Conservation (phyloP, 2,888 invertebrate genomes). For the Phytoseiulus persimilis region DNA sequence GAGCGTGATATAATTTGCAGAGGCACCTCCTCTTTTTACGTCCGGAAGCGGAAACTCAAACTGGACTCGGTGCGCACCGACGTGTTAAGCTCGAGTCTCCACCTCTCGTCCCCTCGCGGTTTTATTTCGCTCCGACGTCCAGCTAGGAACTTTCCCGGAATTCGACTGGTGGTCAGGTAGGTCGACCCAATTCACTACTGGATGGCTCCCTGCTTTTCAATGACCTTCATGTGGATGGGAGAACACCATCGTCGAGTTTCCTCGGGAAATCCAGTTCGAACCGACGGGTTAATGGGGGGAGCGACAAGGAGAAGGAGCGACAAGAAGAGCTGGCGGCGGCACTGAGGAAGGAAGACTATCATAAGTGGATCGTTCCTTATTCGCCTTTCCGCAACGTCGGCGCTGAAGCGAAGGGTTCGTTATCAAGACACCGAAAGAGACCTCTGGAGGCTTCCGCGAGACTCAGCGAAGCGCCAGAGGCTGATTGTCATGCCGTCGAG, state of each 20-base stretch:
- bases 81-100: no score
- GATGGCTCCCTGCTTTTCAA: not conserved
- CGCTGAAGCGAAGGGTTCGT: not conserved
- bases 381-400: not conserved
- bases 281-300: not conserved
- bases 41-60: no score
- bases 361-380: not conserved
- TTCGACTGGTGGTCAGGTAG: not conserved
- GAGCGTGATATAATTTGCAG: no score
- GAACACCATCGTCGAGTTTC: not conserved
- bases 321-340: not conserved
- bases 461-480: not conserved
- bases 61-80: no score
- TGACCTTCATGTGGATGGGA: not conserved
- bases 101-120: no score
- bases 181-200: not conserved
- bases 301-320: not conserved
- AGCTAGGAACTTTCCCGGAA: not conserved
- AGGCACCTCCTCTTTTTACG: no score
- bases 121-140: no score
- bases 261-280: not conserved
- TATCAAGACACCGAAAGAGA: not conserved
- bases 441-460: not conserved
- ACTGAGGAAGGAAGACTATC: not conserved
- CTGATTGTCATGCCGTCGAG: not conserved